Evolutionary conservation across 1,140 invertebrate species (phyloP).

Genomic region (Laodelphax striatellus): DNA sequence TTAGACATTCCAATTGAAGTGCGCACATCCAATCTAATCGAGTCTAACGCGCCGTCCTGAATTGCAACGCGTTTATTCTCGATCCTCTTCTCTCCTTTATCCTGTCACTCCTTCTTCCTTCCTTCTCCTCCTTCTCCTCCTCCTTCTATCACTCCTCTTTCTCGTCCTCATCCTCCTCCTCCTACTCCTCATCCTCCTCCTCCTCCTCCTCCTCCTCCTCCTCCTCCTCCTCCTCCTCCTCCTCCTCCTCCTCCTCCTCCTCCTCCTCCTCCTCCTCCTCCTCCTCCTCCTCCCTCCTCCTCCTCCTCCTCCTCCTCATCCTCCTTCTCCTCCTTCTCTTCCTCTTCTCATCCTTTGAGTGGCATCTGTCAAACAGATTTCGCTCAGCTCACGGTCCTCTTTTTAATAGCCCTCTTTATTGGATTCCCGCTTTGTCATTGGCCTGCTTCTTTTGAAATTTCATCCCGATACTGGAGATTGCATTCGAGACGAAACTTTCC

Average conservation of each 20-base stretch:
- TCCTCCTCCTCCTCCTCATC: no score
- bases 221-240: neutral
- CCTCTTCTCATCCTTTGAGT: neutral
- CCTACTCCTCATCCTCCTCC: no score
- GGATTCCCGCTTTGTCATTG: neutral
- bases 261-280: neutral
- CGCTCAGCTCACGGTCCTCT: neutral
- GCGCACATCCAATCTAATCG: neutral
- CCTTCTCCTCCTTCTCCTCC: neutral
- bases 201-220: neutral
- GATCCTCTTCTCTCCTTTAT: no score
- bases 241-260: neutral
- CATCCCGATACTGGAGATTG: neutral
- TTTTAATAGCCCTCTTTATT: neutral
- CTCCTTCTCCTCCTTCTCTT: neutral
- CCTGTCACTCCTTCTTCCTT: no score
- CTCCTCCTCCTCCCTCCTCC: neutral
- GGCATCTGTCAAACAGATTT: neutral
- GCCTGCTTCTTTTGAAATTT: neutral
- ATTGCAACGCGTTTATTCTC: neutral
- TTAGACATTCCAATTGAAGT: no score
- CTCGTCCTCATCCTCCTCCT: no score
- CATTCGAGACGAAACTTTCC: neutral
- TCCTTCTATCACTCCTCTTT: no score
- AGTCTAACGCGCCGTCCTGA: no score